Percentiles rank a stretch among this genome's conserved stretches.
phyloP scores from a whole-genome alignment of 2,113 vertebrate genomes.

The Camelus dromedarius region DNA sequence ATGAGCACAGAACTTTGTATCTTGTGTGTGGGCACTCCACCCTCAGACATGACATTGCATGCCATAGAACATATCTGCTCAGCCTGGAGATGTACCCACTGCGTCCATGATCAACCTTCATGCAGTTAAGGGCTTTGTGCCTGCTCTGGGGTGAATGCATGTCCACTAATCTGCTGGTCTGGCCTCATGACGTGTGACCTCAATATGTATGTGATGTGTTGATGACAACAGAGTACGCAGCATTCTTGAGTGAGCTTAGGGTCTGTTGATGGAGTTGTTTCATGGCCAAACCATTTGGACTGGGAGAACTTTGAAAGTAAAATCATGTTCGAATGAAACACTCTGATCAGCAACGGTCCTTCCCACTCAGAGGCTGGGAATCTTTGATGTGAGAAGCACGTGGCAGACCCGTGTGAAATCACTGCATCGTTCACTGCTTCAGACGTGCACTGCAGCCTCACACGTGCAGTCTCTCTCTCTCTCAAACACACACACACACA shows the following conservation, averaged over 20 bases:
- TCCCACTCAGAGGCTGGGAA: not conserved
- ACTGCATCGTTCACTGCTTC: not conserved
- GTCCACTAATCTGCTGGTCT: not conserved
- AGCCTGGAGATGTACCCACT: no score
- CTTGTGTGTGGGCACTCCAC: not conserved
- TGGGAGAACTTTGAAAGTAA: not conserved
- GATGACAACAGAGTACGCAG: not conserved
- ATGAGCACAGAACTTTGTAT: not conserved
- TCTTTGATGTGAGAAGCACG: fast-evolving
- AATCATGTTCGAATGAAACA: not conserved
- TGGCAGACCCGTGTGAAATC: not conserved
- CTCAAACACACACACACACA: not conserved
- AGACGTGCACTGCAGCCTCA: not conserved
- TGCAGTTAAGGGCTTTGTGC: not conserved
- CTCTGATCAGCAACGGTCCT: not conserved
- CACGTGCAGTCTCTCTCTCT: not conserved
- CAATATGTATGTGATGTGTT: not conserved
- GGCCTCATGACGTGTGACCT: not conserved
- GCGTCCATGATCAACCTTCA: not conserved
- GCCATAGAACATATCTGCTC: not conserved
- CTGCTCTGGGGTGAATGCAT: not conserved
- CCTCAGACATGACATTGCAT: not conserved
- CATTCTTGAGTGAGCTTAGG: not conserved
- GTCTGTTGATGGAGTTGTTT: not conserved
- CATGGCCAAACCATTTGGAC: not conserved